These are phyloP conservation scores for Cantharis rustica DNA, from an alignment of 2,888 invertebrate genomes.

Conservation along the genomic window DNA sequence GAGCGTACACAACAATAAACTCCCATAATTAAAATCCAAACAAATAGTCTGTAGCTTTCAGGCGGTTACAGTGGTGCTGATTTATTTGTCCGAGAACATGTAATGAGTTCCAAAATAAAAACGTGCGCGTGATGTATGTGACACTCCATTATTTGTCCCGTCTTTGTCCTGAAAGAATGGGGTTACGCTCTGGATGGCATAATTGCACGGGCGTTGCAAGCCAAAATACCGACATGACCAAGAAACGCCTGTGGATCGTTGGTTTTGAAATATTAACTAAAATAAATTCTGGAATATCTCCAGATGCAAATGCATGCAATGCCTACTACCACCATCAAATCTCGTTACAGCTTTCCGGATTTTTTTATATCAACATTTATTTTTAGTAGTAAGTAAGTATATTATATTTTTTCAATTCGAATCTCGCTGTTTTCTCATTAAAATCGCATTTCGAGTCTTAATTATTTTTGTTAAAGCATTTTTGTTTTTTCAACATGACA, in stretches of 20 bases:
- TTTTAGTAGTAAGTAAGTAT: no score
- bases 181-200: slow-evolving; percentile 29
- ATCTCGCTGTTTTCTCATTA: background rate
- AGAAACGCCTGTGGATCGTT: slow-evolving; percentile 29
- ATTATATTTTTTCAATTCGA: background rate
- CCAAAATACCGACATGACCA: slow-evolving; percentile 22
- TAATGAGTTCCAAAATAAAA: slow-evolving; percentile 40
- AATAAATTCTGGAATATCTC: slow-evolving; percentile 16
- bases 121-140: slow-evolving; percentile 37
- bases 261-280: slow-evolving; percentile 27
- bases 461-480: background rate
- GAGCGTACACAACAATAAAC: slow-evolving; percentile 16
- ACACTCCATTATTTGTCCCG: slow-evolving; percentile 37
- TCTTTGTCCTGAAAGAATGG: slow-evolving; percentile 34
- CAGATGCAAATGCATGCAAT: slow-evolving; percentile 11
- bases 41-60: slow-evolving; percentile 27
- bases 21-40: slow-evolving; percentile 25
- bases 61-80: slow-evolving; percentile 29
- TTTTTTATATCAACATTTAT: background rate
- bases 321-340: background rate
- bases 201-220: slow-evolving; percentile 28
- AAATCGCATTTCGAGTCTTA: background rate
- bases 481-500: background rate
- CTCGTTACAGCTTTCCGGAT: background rate
- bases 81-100: slow-evolving; percentile 37